Conservation (phyloP, 2,797 vertebrate species). For the Tapirus indicus region DNA sequence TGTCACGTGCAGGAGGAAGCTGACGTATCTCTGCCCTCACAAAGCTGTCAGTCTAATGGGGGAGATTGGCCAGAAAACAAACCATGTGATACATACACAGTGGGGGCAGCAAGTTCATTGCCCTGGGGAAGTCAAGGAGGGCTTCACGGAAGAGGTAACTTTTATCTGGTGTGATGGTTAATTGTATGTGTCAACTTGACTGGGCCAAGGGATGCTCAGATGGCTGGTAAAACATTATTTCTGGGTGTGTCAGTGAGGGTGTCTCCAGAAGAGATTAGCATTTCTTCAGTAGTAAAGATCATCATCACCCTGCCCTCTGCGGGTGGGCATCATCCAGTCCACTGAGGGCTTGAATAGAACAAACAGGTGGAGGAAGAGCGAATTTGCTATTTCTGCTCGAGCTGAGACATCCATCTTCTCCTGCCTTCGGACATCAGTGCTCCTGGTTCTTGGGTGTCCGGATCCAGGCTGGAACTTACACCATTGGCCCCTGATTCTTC, state of each 20-base stretch:
- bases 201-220: neutral
- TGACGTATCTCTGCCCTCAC: neutral
- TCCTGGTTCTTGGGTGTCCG: neutral
- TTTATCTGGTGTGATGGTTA: neutral
- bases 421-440: neutral
- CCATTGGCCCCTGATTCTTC: neutral
- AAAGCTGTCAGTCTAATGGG: neutral
- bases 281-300: neutral
- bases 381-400: neutral
- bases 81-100: neutral
- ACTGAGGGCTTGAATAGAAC: neutral
- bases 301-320: neutral
- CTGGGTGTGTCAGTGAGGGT: neutral
- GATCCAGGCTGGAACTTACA: neutral
- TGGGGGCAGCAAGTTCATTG: fast-evolving
- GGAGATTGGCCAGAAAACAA: neutral
- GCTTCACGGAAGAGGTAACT: neutral
- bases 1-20: neutral
- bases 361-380: neutral
- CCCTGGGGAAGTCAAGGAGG: neutral
- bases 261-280: neutral
- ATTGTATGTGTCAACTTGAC: neutral
- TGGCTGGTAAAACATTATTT: neutral
- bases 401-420: neutral
- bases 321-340: neutral